Evolutionary conservation across 1,140 invertebrate species (phyloP), one percentile per base, ranked within the genome.

Genomic region (Lucilia sericata): DNA sequence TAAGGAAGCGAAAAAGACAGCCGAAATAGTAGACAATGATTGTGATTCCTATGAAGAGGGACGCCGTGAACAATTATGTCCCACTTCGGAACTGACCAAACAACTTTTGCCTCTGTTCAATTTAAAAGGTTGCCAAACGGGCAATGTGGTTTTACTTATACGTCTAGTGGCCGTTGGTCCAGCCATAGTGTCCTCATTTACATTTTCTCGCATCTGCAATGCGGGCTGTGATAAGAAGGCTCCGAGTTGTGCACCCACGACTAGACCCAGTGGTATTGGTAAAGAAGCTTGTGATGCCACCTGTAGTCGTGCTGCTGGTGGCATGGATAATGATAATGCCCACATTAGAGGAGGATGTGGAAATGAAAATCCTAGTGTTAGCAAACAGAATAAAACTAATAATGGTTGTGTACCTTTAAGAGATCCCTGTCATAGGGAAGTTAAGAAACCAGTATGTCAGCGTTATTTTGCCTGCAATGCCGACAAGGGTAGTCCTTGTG

Each of bases 71-170:
- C 87, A 89, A 80, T 83, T 88, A 74, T 91, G 89, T 49, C 88
- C 89, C 30, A 88, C 89, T 2, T 88, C 87, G 13, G 88, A 91
- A 80, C 30, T 87, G 5, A 86, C 87, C 0, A 91, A 91, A 55
- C 87, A 88, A 2, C 65, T 91, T 21, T 60, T 91, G 19, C 88
- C 89, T 2, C 85, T 91, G 0, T 91, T 90, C 78, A 90, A 90
- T 87, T 86, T 89, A 30, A 87, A 88, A 84, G 87, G 88, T 80
- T 86, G 87, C 75, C 89, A 91, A 84, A 91, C 89, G 0, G 89
- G 89, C 3, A 91, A 91, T 82, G 87, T 91, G 30, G 89, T 91
- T 10, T 49, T 90, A 0, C 86, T 89, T 21, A 87, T 91, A 78
- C 85, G 88, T 8, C 25, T 91, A 36, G 86, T 90, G 0, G 89